Evolutionary conservation across 2,797 vertebrate species (phyloP), one percentile per base, ranked within the genome.

Genomic region (Dermochelys coriacea): DNA sequence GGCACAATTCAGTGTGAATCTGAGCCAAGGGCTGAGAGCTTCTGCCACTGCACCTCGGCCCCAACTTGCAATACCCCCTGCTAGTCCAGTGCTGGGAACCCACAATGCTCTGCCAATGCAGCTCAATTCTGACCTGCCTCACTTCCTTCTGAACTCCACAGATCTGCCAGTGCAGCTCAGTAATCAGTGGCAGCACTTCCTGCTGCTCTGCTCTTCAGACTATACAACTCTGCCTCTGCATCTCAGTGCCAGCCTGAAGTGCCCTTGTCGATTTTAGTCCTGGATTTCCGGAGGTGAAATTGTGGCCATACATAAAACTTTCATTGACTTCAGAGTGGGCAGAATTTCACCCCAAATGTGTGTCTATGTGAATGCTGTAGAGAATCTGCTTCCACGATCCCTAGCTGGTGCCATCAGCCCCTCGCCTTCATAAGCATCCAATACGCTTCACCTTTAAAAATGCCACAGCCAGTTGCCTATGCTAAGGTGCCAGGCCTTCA

Each of bases 291-390:
- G 0, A 3, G 51, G 15, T 15, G 2, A 3, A 0, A 14, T 34
- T 54, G 49, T 15, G 19, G 37, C 2, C 23, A 80, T 49, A 82
- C 9, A 2, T 37, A 50, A 81, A 80, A 64, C 12, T 1, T 8
- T 29, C 1, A 0, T 18, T 27, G 71, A 47, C 61, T 85, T 80
- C 41, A 29, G 84, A 3, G 0, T 10, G 31, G 45, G 12, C 37
- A 21, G 41, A 77, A 74, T 61, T 87, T 87, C 64, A 68, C 11
- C 75, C 51, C 1, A 5, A 14, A 14, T 61, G 2, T 51, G 14
- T 1, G 2, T n/a, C 41, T 27, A 6, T 12, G 1, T 21, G 15
- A 5, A n/a, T 34, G 74, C 41, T 1, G 0, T 21, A 2, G 75
- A 50, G 18, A 4, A 9, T 4, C 45, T 41, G 57, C 61, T 61